Conservation (phyloP, 2,888 invertebrate species). For the Listrodromus nycthemerus region DNA sequence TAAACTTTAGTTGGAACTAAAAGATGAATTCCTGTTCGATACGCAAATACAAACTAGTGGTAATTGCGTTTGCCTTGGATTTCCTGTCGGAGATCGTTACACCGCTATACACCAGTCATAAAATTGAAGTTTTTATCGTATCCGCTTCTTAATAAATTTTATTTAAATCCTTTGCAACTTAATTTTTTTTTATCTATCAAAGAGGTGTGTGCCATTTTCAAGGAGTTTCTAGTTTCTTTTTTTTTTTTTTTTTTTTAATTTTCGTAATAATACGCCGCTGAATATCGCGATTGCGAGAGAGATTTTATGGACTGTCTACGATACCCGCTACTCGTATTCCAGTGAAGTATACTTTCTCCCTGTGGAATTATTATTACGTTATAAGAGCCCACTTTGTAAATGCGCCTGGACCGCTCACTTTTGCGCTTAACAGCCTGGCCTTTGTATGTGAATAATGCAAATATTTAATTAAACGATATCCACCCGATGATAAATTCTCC, state of each 20-base stretch:
- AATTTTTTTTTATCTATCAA: not conserved
- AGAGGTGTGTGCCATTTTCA: not conserved
- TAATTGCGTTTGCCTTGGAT: too few species aligned
- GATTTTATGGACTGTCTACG: constrained; percentile 34
- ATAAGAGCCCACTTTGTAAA: constrained; percentile 44
- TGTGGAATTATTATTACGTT: constrained; percentile 58
- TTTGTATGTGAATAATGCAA: constrained; percentile 27
- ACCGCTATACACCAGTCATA: too few species aligned
- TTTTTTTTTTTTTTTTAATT: constrained; percentile 21
- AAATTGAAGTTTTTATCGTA: too few species aligned
- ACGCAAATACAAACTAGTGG: too few species aligned
- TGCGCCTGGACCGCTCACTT: constrained; percentile 57
- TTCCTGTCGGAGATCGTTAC: too few species aligned
- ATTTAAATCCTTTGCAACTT: too few species aligned
- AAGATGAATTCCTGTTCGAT: too few species aligned
- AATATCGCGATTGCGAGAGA: constrained; percentile 27
- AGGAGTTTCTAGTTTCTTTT: constrained; percentile 20
- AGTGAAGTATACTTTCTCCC: constrained; percentile 57
- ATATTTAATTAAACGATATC: not conserved
- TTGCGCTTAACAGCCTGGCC: constrained; percentile 33
- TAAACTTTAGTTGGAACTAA: too few species aligned
- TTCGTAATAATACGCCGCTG: constrained; percentile 19
- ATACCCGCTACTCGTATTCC: constrained; percentile 44
- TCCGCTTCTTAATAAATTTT: not conserved
- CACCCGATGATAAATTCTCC: not conserved